phyloP scores from a whole-genome alignment of 1,140 invertebrate genomes.

The Panagrolaimus sp. region DNA sequence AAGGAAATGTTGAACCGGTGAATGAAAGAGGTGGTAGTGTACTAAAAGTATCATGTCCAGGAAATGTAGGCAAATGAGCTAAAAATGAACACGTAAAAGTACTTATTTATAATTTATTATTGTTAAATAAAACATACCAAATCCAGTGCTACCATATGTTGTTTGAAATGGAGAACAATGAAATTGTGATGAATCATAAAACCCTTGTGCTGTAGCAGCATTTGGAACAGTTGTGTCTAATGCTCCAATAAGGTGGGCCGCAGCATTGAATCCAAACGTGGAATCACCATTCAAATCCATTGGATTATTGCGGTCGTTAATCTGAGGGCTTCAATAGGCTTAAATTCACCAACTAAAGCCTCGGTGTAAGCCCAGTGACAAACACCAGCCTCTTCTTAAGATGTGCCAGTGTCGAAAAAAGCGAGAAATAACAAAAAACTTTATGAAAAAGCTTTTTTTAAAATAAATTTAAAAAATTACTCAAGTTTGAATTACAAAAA shows the following conservation, averaged over 20 bases:
- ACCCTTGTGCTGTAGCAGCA: not conserved
- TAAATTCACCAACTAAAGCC: too few relatives aligned
- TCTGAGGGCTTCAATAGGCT: constrained; percentile 5
- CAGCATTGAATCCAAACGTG: constrained; percentile 10
- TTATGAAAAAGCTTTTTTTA: too few relatives aligned
- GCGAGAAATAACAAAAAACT: too few relatives aligned
- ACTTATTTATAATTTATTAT: not conserved
- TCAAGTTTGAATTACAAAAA: too few relatives aligned
- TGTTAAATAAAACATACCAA: not conserved
- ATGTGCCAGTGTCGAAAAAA: too few relatives aligned
- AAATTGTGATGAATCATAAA: constrained; percentile 4
- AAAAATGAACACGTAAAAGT: not conserved
- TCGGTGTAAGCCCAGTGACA: too few relatives aligned
- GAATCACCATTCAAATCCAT: constrained; percentile 14
- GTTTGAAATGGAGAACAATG: not conserved
- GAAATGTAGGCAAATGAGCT: not conserved
- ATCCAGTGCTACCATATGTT: not conserved
- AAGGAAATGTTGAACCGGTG: not conserved
- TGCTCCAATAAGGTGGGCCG: constrained; percentile 12
- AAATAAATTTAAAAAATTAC: too few relatives aligned
- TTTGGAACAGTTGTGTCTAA: constrained; percentile 3
- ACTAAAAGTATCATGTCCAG: not conserved
- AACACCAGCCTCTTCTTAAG: too few relatives aligned
- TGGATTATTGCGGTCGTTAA: constrained; percentile 12
- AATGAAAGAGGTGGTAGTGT: not conserved